Percentiles rank a stretch among this genome's conserved stretches.
Conservation (phyloP, 2,797 vertebrate genomes). For the Gymnoscopelus microlampas region DNA sequence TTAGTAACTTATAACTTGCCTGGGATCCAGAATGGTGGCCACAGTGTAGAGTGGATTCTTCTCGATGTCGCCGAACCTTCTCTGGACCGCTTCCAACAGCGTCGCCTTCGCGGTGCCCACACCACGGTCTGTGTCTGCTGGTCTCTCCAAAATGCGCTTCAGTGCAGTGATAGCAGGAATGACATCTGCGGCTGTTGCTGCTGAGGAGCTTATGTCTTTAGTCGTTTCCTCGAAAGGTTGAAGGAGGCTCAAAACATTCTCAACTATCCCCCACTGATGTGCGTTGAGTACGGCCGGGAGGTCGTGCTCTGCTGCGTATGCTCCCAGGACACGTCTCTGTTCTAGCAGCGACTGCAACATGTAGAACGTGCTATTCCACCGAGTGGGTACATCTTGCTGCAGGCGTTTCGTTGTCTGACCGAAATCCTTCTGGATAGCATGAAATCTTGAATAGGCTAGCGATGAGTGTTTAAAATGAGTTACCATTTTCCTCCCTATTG, state of each 20-base stretch:
- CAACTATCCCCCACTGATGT: background rate
- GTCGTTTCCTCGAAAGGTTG: constrained; percentile 31
- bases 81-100: constrained; percentile 25
- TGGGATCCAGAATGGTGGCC: constrained; percentile 15
- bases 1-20: constrained; percentile 16
- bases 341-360: constrained; percentile 8
- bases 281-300: too few relatives aligned
- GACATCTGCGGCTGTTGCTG: too few relatives aligned
- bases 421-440: constrained; percentile 16
- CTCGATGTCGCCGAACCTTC: constrained; percentile 23
- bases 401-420: constrained; percentile 16
- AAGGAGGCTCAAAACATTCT: constrained; percentile 22
- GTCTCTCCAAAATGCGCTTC: constrained; percentile 26
- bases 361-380: constrained; percentile 40
- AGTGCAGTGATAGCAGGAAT: constrained; percentile 26
- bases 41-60: constrained; percentile 27
- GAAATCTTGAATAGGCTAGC: background rate
- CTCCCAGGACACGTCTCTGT: constrained; percentile 13
- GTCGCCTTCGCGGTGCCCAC: constrained; percentile 21
- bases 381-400: constrained; percentile 25
- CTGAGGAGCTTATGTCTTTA: too few relatives aligned
- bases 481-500: too few relatives aligned
- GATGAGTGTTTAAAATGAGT: too few relatives aligned
- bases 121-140: constrained; percentile 14
- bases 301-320: too few relatives aligned